These are phyloP conservation scores for Leptatherina wallacei DNA, from an alignment of 2,797 vertebrate species.

Conservation along the genomic window DNA sequence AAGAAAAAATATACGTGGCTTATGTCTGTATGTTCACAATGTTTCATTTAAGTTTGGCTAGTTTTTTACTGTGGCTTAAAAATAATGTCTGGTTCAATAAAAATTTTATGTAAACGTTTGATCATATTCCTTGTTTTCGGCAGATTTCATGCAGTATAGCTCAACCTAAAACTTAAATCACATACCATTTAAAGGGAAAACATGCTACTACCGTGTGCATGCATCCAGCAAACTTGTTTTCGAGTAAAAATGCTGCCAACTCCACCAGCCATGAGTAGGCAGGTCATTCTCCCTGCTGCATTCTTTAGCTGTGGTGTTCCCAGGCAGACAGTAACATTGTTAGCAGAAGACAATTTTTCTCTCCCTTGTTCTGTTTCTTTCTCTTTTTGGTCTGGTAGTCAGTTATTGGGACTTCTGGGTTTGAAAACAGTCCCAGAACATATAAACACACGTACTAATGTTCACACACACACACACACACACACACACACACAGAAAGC, in stretches of 20 bases:
- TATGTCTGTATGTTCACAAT: not conserved
- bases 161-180: not conserved
- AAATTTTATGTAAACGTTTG: not conserved
- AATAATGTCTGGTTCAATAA: not conserved
- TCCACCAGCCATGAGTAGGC: conserved; percentile 10
- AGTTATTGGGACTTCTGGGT: conserved; percentile 73
- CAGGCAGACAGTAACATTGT: conserved; percentile 51
- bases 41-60: too few species aligned
- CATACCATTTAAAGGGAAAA: not conserved
- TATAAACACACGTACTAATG: conserved; percentile 26
- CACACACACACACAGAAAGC: conserved; percentile 45
- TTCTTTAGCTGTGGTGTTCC: conserved; percentile 32
- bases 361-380: conserved; percentile 42
- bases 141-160: not conserved
- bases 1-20: too few species aligned
- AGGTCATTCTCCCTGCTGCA: conserved; percentile 26
- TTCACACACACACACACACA: conserved; percentile 30
- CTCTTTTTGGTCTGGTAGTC: conserved; percentile 69
- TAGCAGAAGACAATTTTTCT: conserved; percentile 53
- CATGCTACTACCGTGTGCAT: not conserved
- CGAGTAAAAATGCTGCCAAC: conserved; percentile 16
- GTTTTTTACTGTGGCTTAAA: not conserved
- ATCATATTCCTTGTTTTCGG: not conserved
- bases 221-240: conserved; percentile 19
- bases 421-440: conserved; percentile 54